Base-by-base conservation (phyloP, 2,113 vertebrate genomes). In the Loxodonta africana region DNA sequence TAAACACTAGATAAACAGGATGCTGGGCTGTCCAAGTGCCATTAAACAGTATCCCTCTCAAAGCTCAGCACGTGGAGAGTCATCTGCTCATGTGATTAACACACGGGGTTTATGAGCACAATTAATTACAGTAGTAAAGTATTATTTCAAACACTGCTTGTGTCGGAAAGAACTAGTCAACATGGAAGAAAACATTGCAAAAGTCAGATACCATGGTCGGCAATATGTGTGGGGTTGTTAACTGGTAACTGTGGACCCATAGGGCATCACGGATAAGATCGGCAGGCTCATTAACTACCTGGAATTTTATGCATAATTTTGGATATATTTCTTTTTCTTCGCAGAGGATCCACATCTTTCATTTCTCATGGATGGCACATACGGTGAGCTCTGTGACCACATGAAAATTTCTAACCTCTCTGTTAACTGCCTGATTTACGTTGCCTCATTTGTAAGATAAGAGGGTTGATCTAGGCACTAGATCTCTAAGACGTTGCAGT, bases 121-220 rank as follows among this genome's bases (percentile, higher is more conserved):
- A 74, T 88, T 90, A 94, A 94, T 90, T 46, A 91, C 14, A 90
- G 62, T 8, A 74, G 46, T 90, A 82, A 97, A 91, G 44, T 30
- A 92, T 73, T 85, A 83, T 95, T 96, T 91, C 62, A 83, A 94
- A 94, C 25, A 85, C n/a, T 25, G 69, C 74, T 90, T 88, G 10
- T 90, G n/a, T 95, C 21, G 28, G 48, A 88, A 85, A 83, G 41
- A 14, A 76, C 44, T 23, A n/a, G 8, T 74, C 33, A 82, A 57
- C 12, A 17, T 5, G 60, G 25, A 84, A 73, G 69, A 53, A 74
- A 46, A 63, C 17, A 91, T 30, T 57, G 8, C 41, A 33, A 9
- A 37, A 41, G 33, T 83, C 28, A 81, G 74, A 53, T 21, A 33
- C n/a, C 26, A 62, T 0, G 0, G 7, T 74, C 33, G n/a, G 48